Evolutionary conservation across 2,113 vertebrate species (phyloP).

Genomic region (Corythornis cristatus): DNA sequence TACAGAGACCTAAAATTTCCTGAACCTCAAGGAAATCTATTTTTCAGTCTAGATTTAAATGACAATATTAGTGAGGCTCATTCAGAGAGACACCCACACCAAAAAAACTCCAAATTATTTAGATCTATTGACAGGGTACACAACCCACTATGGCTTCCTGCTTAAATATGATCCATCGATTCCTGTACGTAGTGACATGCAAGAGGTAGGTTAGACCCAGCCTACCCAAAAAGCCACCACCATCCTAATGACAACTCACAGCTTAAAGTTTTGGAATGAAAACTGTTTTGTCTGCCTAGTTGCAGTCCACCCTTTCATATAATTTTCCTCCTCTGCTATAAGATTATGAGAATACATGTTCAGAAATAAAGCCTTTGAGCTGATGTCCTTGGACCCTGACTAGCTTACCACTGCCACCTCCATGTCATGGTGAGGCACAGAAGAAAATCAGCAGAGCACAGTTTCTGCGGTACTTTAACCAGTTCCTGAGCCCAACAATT

Average conservation of each 20-base stretch:
- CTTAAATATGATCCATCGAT: neutral
- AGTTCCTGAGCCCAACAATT: neutral
- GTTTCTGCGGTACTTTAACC: neutral
- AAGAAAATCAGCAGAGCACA: neutral
- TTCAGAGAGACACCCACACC: neutral
- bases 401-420: neutral
- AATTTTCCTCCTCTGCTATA: neutral
- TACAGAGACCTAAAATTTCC: neutral
- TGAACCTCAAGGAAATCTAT: neutral
- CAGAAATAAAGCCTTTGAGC: neutral
- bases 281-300: neutral
- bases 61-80: neutral
- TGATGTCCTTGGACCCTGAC: neutral
- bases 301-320: neutral
- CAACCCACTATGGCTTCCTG: neutral
- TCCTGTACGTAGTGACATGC: neutral
- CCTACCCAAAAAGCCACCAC: fast-evolving
- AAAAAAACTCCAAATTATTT: neutral
- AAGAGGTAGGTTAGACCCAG: neutral
- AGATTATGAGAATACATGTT: neutral
- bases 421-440: neutral
- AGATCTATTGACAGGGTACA: neutral
- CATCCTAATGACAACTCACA: neutral
- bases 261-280: neutral
- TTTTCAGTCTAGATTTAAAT: neutral